These are phyloP conservation scores for Istiophorus platypterus DNA, from an alignment of 2,113 vertebrate genomes.

Conservation along the genomic window DNA sequence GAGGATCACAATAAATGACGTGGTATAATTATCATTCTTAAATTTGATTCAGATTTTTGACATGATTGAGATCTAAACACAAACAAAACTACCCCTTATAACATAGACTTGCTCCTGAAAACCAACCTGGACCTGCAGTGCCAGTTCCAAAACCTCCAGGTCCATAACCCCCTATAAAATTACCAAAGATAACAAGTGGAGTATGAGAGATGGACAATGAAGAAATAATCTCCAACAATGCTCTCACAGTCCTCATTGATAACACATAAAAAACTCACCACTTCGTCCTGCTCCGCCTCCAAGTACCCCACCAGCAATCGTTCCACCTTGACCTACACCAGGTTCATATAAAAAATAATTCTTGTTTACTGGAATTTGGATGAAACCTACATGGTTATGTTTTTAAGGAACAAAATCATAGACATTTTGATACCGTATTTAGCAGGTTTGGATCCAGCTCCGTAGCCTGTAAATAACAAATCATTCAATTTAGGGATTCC, in stretches of 20 bases:
- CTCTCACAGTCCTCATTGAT: no score
- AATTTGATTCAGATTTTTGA: not conserved
- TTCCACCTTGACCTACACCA: constrained; percentile 54
- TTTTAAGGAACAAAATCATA: not conserved
- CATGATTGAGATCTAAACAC: not conserved
- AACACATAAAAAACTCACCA: constrained; percentile 43
- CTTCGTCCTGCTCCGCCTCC: constrained; percentile 69
- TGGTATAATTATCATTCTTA: not conserved
- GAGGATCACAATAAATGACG: constrained; percentile 38
- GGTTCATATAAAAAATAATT: constrained; percentile 12
- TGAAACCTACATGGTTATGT: not conserved
- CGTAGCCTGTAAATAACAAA: constrained; percentile 68
- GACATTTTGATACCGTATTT: constrained; percentile 77
- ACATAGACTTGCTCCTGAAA: constrained; percentile 1
- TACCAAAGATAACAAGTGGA: not conserved
- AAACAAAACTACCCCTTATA: not conserved
- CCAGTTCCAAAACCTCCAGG: constrained; percentile 36
- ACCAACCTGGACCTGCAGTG: constrained; percentile 42
- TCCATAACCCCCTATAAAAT: constrained; percentile 34
- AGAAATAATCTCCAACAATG: no score
- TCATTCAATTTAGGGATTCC: not conserved
- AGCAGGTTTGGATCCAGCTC: constrained; percentile 76
- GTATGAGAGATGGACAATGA: no score
- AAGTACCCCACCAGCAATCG: constrained; percentile 53
- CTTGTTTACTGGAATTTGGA: not conserved